Evolutionary conservation across 2,797 vertebrate species (phyloP).

Genomic region (Eulemur mongoz): DNA sequence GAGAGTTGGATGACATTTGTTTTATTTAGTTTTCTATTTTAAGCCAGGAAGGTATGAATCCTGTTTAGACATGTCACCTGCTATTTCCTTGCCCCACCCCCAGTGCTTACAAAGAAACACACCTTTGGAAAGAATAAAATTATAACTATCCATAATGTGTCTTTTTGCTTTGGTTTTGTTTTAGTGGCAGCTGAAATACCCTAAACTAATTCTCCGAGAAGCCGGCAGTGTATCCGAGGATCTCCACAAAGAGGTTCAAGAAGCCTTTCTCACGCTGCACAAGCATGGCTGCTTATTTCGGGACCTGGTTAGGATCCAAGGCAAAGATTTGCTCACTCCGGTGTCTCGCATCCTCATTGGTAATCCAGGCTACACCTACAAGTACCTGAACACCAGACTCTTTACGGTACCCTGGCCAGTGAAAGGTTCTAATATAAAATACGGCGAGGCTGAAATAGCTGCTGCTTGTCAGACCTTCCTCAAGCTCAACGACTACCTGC

Average conservation of each 20-base stretch:
- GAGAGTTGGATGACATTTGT: not conserved
- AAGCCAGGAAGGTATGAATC: not conserved
- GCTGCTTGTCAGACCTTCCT: conserved; percentile 93
- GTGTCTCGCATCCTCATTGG: conserved; percentile 95
- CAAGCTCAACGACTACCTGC: conserved; percentile 94
- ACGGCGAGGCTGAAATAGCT: conserved; percentile 89
- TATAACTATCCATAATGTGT: not conserved
- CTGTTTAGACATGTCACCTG: not conserved
- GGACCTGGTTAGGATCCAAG: conserved; percentile 95
- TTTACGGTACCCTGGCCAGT: conserved; percentile 96
- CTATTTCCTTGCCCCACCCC: not conserved
- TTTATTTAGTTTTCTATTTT: not conserved
- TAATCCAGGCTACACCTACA: conserved; percentile 94
- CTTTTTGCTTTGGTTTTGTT: conserved; percentile 61
- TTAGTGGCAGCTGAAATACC: conserved; percentile 95
- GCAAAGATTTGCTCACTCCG: conserved; percentile 94
- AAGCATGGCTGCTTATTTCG: conserved; percentile 91
- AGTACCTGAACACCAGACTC: conserved; percentile 96
- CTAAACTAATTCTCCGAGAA: conserved; percentile 90
- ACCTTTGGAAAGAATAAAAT: not conserved
- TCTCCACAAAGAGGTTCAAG: conserved; percentile 90
- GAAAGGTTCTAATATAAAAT: conserved; percentile 83
- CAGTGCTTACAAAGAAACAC: not conserved
- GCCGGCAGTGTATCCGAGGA: conserved; percentile 87
- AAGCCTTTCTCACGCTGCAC: conserved; percentile 89